Conservation (phyloP, 1,140 invertebrate genomes). For the Dendroctonus ponderosae region DNA sequence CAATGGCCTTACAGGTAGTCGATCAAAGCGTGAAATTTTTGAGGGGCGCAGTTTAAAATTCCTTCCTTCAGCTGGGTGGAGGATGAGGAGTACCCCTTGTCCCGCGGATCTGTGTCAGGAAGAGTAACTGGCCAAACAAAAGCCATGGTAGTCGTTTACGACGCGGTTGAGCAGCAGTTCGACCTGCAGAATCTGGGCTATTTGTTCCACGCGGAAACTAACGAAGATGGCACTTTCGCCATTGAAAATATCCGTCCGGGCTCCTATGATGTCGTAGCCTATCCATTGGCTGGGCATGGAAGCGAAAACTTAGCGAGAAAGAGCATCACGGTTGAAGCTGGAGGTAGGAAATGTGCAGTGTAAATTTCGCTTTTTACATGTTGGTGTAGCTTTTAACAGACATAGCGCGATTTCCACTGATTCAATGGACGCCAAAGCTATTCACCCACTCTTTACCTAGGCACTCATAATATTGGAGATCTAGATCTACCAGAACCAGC, state of each 20-base stretch:
- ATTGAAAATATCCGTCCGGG: conserved; percentile 16
- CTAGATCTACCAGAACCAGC: conserved; percentile 14
- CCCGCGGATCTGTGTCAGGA: conserved; percentile 9
- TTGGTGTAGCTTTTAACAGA: too few species aligned
- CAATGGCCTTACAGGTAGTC: conserved; percentile 20
- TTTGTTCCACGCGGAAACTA: conserved; percentile 14
- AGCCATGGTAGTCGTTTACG: conserved; percentile 14
- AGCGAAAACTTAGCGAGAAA: conserved; percentile 16
- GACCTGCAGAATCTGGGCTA: conserved; percentile 18
- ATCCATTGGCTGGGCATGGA: conserved; percentile 21
- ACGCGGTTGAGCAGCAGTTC: conserved; percentile 16
- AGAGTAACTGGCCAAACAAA: conserved; percentile 20
- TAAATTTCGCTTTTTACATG: background rate
- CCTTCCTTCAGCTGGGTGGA: conserved; percentile 17
- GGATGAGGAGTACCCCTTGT: conserved; percentile 14
- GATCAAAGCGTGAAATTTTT: background rate
- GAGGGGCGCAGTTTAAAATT: background rate
- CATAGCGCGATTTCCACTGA: too few species aligned
- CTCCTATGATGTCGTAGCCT: conserved; percentile 12
- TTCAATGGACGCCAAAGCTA: too few species aligned
- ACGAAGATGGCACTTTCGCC: conserved; percentile 8
- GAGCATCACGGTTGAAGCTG: conserved; percentile 13
- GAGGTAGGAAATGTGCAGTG: conserved; percentile 9
- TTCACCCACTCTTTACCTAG: too few species aligned
- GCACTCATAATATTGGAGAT: background rate